Evolutionary conservation across 2,113 vertebrate species (phyloP).

Genomic region (Struthio camelus): DNA sequence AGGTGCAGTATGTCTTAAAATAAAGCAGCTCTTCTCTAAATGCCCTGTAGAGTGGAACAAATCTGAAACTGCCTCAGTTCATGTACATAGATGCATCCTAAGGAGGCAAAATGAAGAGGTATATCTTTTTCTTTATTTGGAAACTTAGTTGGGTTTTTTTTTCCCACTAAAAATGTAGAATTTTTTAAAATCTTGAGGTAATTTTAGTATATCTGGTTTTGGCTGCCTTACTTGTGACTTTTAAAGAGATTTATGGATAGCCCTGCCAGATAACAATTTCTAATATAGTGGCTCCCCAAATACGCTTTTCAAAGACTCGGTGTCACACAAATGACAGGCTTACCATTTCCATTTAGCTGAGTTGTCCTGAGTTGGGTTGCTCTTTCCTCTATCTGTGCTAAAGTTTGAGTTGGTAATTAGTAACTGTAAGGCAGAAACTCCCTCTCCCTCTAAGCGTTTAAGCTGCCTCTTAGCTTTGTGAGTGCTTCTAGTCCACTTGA

Average conservation of each 20-base stretch:
- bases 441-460: background rate
- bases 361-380: background rate
- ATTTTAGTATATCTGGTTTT: background rate
- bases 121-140: rapidly evolving
- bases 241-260: background rate
- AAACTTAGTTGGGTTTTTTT: background rate
- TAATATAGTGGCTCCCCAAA: background rate
- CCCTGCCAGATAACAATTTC: background rate
- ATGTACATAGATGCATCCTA: background rate
- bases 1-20: background rate
- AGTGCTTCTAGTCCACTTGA: background rate
- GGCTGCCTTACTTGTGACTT: background rate
- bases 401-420: background rate
- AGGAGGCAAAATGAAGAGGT: background rate
- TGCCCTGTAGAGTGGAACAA: background rate
- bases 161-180: background rate
- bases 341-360: background rate
- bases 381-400: background rate
- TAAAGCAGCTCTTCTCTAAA: background rate
- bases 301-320: background rate
- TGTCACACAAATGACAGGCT: background rate
- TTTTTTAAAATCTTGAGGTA: background rate
- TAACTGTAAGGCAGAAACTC: background rate
- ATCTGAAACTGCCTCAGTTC: background rate
- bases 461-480: background rate